Base-by-base conservation (phyloP, 2,113 vertebrate species). In the Athene noctua region DNA sequence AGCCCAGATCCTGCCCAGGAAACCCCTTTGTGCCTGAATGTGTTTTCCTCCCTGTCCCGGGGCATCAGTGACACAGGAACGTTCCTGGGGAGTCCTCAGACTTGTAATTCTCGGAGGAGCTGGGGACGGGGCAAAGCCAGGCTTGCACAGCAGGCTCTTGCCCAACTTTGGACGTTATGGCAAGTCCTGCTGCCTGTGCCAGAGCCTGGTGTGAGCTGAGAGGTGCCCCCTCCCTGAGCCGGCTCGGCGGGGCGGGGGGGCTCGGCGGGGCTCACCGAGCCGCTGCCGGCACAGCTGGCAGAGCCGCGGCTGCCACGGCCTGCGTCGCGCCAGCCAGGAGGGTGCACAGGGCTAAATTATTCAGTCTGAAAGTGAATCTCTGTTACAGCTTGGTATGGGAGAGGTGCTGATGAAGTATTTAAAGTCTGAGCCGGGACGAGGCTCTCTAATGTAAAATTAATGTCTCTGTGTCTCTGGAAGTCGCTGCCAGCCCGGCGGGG, bases 321-420 rank as follows among this genome's bases (percentile, higher is more conserved):
- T 19, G 67, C 2, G 0, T 20, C 0, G 8, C 0, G 0, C 58
- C 0, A 1, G 23, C 59, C 29, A 0, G 62, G n/a, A 67, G 58
- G 11, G 4, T 8, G 17, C 10, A 3, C 0, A 1, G 63, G 54
- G 55, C 80, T 94, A 11, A 93, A 89, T 95, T 93, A 94, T 91
- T 94, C 95, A 96, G 90, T 29, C 77, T 87, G 90, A 27, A 84
- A 95, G 87, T 23, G 73, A 89, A 66, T 83, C 92, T 92, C 80
- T 70, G 73, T 62, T 62, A 18, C 77, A 71, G 74, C 78, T 54
- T 9, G 14, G 66, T 54, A 10, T 0, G 5, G 77, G 82, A 78
- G 87, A 59, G 20, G 15, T 15, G 67, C 68, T 93, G 94, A 84
- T 94, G 52, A 94, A 94, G 90, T 89, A 86, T 97, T 95, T 94